These are phyloP conservation scores for Pseudopipra pipra DNA, from an alignment of 2,113 vertebrate genomes.

Conservation along the genomic window DNA sequence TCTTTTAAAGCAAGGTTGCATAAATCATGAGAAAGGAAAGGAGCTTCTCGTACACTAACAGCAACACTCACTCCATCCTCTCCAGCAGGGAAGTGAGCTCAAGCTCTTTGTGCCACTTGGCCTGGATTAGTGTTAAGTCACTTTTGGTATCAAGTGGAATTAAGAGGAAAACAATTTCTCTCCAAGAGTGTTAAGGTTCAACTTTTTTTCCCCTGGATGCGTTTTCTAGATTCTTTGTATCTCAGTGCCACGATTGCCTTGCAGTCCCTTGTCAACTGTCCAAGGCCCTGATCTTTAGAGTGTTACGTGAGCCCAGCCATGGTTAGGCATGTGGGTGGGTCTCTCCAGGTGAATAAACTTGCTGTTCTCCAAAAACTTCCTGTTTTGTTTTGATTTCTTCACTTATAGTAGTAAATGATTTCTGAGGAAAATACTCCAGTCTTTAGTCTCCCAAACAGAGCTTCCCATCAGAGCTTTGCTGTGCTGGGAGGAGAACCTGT, in stretches of 20 bases:
- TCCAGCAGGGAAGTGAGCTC: slow-evolving; percentile 58
- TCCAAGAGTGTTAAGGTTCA: neutral
- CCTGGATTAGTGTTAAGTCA: slow-evolving; percentile 64
- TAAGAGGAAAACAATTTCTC: slow-evolving; percentile 59
- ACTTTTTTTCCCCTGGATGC: rapidly evolving
- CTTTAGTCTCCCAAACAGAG: neutral
- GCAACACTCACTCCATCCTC: slow-evolving; percentile 46
- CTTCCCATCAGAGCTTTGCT: neutral
- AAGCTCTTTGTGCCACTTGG: slow-evolving; percentile 59
- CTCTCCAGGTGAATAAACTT: slow-evolving; percentile 38
- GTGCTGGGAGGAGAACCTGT: neutral
- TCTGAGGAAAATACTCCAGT: neutral
- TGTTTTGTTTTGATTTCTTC: neutral
- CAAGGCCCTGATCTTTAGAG: neutral
- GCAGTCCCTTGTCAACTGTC: neutral
- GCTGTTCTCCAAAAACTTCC: slow-evolving; percentile 27
- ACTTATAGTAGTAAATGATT: neutral
- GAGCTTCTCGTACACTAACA: slow-evolving; percentile 43
- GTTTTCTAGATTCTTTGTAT: neutral
- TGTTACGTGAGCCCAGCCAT: neutral
- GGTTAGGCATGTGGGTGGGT: neutral
- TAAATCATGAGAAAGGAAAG: slow-evolving; percentile 71
- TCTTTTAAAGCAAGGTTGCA: slow-evolving; percentile 47
- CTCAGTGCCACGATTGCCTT: neutral
- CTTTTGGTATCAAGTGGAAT: slow-evolving; percentile 56